These are phyloP conservation scores for Archaeoteleia sp. DNA, from an alignment of 2,888 invertebrate genomes.

Conservation along the genomic window DNA sequence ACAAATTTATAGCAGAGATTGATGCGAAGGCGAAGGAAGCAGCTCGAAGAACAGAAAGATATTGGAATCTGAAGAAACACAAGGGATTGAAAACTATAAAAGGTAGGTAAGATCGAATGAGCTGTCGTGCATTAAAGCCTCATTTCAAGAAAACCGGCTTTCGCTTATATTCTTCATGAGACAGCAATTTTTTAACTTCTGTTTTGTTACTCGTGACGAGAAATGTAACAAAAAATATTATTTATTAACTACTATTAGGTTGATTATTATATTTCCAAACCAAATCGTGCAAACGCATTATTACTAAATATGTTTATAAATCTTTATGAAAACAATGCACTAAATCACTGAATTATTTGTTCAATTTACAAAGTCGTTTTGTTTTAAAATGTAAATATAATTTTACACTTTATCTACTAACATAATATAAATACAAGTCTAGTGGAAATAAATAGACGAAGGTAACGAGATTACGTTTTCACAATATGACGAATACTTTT, in stretches of 20 bases:
- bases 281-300: not conserved
- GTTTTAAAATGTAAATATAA: too few species aligned
- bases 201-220: conserved; percentile 36
- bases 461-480: too few species aligned
- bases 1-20: conserved; percentile 40
- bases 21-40: conserved; percentile 9
- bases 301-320: too few species aligned
- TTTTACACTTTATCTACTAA: too few species aligned
- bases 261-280: conserved; percentile 9
- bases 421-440: too few species aligned
- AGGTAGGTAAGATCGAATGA: conserved; percentile 41
- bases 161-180: conserved; percentile 36
- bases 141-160: conserved; percentile 37
- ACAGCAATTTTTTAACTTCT: conserved; percentile 39
- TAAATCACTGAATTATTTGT: too few species aligned
- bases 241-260: conserved; percentile 22
- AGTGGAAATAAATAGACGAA: too few species aligned
- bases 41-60: conserved; percentile 22
- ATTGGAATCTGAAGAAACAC: conserved; percentile 42
- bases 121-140: conserved; percentile 46
- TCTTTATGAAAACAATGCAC: too few species aligned
- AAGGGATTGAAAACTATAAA: conserved; percentile 46
- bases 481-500: too few species aligned
- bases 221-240: conserved; percentile 26
- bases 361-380: too few species aligned